Conservation (phyloP, 2,797 vertebrate species). For the Cuniculus paca region DNA sequence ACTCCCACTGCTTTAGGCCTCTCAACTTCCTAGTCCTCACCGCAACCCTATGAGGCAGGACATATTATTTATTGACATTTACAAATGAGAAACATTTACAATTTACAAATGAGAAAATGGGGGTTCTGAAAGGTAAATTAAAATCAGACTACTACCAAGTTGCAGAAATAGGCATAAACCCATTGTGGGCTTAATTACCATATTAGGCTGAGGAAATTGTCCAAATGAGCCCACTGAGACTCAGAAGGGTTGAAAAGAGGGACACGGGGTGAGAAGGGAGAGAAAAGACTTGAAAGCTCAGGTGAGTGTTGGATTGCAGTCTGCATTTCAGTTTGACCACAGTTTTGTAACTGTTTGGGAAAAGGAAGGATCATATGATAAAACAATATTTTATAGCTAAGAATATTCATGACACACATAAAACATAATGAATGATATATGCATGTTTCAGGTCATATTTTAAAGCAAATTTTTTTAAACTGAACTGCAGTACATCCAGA, state of each 20-base stretch:
- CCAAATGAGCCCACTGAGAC: background rate
- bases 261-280: background rate
- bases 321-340: background rate
- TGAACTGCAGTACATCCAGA: background rate
- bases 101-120: background rate
- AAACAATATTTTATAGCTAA: background rate
- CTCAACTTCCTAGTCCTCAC: background rate
- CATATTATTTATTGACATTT: background rate
- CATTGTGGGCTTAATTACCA: background rate
- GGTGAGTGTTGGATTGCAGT: background rate
- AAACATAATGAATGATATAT: background rate
- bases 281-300: background rate
- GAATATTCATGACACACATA: background rate
- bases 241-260: background rate
- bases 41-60: background rate
- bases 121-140: background rate
- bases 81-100: slow-evolving; percentile 31
- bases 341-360: background rate
- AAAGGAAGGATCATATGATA: background rate
- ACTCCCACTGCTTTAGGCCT: background rate
- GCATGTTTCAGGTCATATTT: background rate
- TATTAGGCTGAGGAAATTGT: background rate
- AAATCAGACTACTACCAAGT: background rate
- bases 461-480: background rate
- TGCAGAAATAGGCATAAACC: background rate